A percentile compares a stretch with the other conserved stretches of the same genome.
phyloP scores from a whole-genome alignment of 2,113 vertebrate species.

The Chionomys nivalis region DNA sequence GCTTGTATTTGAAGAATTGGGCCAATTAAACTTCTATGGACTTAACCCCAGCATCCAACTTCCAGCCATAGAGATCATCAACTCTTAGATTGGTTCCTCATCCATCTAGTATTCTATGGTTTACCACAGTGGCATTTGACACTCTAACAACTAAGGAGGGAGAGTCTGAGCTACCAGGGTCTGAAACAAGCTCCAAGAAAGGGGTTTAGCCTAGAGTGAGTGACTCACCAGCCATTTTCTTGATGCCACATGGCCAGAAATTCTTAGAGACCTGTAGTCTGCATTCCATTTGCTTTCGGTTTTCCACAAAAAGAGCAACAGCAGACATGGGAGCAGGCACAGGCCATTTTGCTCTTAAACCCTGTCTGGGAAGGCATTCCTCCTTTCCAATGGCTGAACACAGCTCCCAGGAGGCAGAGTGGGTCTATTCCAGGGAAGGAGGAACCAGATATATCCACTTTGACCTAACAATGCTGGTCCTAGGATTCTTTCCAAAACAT shows the following conservation, averaged over 20 bases:
- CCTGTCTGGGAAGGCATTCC: not conserved
- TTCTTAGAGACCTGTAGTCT: conserved; percentile 47
- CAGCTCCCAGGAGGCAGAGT: not conserved
- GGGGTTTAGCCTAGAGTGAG: conserved; percentile 5
- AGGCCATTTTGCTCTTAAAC: conserved; percentile 47
- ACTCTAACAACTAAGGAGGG: not conserved
- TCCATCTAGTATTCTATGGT: not conserved
- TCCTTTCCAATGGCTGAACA: not conserved
- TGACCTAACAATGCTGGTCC: not conserved
- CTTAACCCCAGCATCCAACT: not conserved
- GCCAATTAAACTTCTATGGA: not conserved
- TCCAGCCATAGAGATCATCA: not conserved
- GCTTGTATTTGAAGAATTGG: not conserved
- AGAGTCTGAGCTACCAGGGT: not conserved
- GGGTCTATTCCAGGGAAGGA: not conserved
- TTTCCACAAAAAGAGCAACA: conserved; percentile 58
- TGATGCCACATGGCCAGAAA: conserved; percentile 28
- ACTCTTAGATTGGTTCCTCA: not conserved
- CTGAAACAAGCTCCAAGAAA: not conserved
- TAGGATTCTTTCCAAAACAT: not conserved
- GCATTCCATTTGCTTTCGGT: conserved; percentile 67
- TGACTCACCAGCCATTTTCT: conserved; percentile 46
- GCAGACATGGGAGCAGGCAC: conserved; percentile 21
- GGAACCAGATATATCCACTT: not conserved
- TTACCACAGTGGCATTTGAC: conserved; percentile 5